Conservation (phyloP, 2,113 vertebrate genomes). For the Nerophis ophidion region DNA sequence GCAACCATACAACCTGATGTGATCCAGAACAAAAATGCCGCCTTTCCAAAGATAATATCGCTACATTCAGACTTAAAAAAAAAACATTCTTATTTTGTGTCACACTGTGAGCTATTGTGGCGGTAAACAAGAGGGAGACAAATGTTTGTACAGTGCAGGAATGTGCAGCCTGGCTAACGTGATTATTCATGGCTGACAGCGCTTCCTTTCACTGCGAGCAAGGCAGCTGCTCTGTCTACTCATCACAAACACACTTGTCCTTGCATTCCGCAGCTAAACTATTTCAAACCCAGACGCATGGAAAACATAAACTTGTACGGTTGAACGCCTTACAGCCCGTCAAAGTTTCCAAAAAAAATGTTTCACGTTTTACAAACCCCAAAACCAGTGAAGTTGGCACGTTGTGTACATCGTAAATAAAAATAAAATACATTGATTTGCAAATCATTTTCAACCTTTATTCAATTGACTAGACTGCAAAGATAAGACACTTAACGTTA, state of each 20-base stretch:
- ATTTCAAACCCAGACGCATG: constrained; percentile 3
- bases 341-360: too few species aligned
- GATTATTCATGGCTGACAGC: constrained; percentile 46
- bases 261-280: constrained; percentile 7
- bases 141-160: constrained; percentile 13
- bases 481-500: too few species aligned
- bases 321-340: neutral
- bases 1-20: too few species aligned
- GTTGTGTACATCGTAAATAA: too few species aligned
- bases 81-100: too few species aligned
- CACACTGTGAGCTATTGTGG: neutral
- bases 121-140: neutral
- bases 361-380: too few species aligned
- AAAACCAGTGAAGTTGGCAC: too few species aligned
- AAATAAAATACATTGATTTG: too few species aligned
- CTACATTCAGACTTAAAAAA: too few species aligned
- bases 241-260: constrained; percentile 12
- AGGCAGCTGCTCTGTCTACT: constrained; percentile 40
- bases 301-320: neutral
- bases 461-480: too few species aligned
- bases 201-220: constrained; percentile 39
- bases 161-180: constrained; percentile 38
- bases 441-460: too few species aligned
- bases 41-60: neutral
- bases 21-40: neutral